Base-by-base conservation (phyloP, 2,797 vertebrate species). In the Enteromius anoplus region DNA sequence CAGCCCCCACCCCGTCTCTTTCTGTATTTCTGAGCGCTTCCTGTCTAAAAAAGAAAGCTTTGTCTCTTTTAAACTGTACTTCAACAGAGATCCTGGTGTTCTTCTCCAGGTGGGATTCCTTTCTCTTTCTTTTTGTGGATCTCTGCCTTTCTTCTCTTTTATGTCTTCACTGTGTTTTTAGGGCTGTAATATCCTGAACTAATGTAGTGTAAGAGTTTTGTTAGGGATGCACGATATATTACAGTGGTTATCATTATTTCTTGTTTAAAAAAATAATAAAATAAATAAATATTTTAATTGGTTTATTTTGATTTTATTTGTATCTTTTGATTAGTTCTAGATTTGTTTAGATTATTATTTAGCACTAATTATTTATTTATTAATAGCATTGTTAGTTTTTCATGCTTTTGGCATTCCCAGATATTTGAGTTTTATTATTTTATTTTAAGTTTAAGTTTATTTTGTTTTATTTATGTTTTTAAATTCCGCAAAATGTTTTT, bases 1-100 rank as follows among this genome's bases (percentile, higher is more conserved):
- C n/a, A n/a, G n/a, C n/a, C n/a, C n/a, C n/a, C n/a, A n/a, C n/a
- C 58, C 58, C 47, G 10, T 65, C 37, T 34, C 5, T 72, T 34
- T 65, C 37, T 34, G 40, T 37, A n/a, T 42, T 11, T 73, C 49
- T 55, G n/a, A 64, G 53, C 66, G 12, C 62, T 62, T 73, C 42
- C 58, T 55, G 45, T 64, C 21, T 65, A 58, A 21, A 45, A 58
- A 69, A 69, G 49, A 80, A 69, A 58, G 65, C 78, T 45, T 70
- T 80, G 65, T 70, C 65, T n/a, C 58, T 55, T 80, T 70, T 4
- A 45, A 60, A 71, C 19, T 32, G 42, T 42, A 58, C 66, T 71
- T 37, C 37, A 15, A 71, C 66, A 23, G 23, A 47, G 78, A 45
- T 80, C 66, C 51, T 60, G 23, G 66, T 80, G 53, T 58, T 60